Conservation (phyloP, 2,797 vertebrate genomes). For the Cottoperca gobio region DNA sequence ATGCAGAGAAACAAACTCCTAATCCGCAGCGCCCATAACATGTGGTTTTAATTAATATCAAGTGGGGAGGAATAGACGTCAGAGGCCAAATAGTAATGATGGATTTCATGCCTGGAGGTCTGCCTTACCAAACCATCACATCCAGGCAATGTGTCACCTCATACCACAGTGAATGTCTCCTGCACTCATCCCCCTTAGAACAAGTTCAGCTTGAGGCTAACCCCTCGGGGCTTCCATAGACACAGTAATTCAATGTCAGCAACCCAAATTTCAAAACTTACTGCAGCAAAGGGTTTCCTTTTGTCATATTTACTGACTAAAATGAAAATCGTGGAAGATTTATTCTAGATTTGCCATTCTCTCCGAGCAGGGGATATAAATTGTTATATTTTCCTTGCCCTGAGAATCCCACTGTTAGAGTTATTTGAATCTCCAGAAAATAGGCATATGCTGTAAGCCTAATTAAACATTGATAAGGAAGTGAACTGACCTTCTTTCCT, state of each 20-base stretch:
- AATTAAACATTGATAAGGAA: conserved; percentile 69
- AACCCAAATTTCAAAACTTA: conserved; percentile 6
- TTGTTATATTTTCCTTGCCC: neutral
- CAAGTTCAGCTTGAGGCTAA: conserved; percentile 49
- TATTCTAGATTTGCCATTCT: neutral
- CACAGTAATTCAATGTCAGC: conserved; percentile 25
- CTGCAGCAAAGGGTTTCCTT: conserved; percentile 10
- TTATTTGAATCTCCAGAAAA: conserved; percentile 36
- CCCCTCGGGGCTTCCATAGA: neutral
- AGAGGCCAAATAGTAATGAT: conserved; percentile 58
- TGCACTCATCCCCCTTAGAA: conserved; percentile 27
- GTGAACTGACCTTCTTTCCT: conserved; percentile 50
- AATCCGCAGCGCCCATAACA: conserved; percentile 42
- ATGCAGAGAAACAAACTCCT: conserved; percentile 30
- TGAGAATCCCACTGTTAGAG: conserved; percentile 18
- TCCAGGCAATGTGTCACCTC: conserved; percentile 54
- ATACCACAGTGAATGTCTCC: conserved; percentile 19
- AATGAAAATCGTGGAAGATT: conserved; percentile 31
- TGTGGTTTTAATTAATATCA: conserved; percentile 74
- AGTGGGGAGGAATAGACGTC: conserved; percentile 22
- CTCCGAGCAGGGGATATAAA: conserved; percentile 3
- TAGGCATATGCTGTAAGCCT: conserved; percentile 38
- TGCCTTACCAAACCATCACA: conserved; percentile 59
- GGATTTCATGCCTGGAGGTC: conserved; percentile 62
- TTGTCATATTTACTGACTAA: conserved; percentile 24